Conservation (phyloP, 2,888 invertebrate species). For the Maniola hyperantus region DNA sequence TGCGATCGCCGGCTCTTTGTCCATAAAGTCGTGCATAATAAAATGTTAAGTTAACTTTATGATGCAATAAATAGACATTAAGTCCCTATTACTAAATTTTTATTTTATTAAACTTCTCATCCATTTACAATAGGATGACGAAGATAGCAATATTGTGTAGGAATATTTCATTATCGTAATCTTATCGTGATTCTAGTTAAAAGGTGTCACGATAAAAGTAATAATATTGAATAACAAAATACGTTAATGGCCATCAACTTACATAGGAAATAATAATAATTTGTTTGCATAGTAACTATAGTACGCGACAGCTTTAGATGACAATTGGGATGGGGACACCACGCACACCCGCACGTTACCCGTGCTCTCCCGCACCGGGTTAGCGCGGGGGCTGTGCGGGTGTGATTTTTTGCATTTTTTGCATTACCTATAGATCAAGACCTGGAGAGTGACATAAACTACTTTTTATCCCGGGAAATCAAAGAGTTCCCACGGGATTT, state of each 20-base stretch:
- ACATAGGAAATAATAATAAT: too few relatives aligned
- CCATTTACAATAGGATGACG: slow-evolving; percentile 18
- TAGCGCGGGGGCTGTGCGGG: too few relatives aligned
- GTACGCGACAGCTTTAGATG: too few relatives aligned
- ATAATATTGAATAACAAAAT: not conserved
- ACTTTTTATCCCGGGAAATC: too few relatives aligned
- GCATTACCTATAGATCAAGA: too few relatives aligned
- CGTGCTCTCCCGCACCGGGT: too few relatives aligned
- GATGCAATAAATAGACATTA: slow-evolving; percentile 67
- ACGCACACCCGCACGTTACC: too few relatives aligned
- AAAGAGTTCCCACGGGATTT: too few relatives aligned
- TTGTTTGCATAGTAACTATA: too few relatives aligned
- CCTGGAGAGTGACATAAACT: too few relatives aligned
- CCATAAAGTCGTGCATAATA: slow-evolving; percentile 63
- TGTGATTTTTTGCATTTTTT: too few relatives aligned
- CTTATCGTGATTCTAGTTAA: not conserved
- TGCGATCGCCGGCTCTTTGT: slow-evolving; percentile 5
- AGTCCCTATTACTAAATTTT: slow-evolving; percentile 57
- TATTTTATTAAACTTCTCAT: slow-evolving; percentile 41
- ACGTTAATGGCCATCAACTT: not conserved
- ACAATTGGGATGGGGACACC: too few relatives aligned
- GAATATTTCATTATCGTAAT: not conserved
- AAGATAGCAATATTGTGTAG: not conserved
- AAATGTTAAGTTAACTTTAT: slow-evolving; percentile 75
- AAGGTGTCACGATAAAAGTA: not conserved